Percentiles rank a stretch among this genome's conserved stretches.
Evolutionary conservation across 1,140 invertebrate genomes (phyloP).

Genomic region (Metopolophium dirhodum): DNA sequence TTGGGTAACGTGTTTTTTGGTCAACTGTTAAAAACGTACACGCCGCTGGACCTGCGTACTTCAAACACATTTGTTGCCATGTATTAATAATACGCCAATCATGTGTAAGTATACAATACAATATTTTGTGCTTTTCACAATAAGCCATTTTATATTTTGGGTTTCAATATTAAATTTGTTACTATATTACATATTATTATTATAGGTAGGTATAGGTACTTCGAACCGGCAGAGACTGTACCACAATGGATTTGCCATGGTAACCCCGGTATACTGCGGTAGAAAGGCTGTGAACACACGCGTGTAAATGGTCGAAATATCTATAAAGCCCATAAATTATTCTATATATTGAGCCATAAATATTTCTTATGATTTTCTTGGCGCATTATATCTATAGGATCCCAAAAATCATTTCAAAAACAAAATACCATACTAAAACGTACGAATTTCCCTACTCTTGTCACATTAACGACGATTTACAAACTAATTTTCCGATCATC

Average conservation of each 20-base stretch:
- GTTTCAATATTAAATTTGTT: slow-evolving; percentile 7
- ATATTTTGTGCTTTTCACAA: background rate
- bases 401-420: background rate
- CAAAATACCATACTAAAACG: background rate
- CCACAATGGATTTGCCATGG: background rate
- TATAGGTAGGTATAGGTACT: background rate
- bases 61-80: background rate
- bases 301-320: background rate
- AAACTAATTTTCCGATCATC: background rate
- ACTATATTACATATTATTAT: background rate
- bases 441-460: background rate
- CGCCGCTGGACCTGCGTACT: background rate
- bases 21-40: background rate
- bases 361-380: background rate
- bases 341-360: background rate
- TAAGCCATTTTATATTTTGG: background rate
- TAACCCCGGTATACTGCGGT: background rate
- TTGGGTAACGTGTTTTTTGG: background rate
- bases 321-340: background rate
- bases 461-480: background rate
- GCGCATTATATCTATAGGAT: background rate
- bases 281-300: background rate
- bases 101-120: background rate
- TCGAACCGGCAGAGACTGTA: background rate
- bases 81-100: background rate